A percentile compares a stretch with the other conserved stretches of the same genome.
Evolutionary conservation across 2,888 invertebrate species (phyloP).

Genomic region (Anaspis maculata): DNA sequence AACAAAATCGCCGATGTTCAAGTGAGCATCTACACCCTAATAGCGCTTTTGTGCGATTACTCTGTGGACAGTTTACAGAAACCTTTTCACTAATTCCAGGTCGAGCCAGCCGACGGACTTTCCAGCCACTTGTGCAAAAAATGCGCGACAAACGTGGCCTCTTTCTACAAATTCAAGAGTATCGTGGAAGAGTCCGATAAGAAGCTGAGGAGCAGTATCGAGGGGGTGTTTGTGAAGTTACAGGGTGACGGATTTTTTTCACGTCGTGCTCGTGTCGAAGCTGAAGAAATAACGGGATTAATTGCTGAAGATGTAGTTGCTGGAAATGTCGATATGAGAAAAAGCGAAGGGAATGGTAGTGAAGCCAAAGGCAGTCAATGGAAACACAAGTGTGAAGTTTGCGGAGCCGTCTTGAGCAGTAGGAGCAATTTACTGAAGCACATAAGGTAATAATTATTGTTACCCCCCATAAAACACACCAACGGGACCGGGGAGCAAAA

Average conservation of each 20-base stretch:
- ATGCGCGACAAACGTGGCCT: conserved; percentile 20
- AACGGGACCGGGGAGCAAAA: too few relatives aligned
- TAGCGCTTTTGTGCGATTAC: conserved; percentile 8
- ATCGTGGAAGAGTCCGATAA: conserved; percentile 19
- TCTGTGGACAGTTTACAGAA: too few relatives aligned
- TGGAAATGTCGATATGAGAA: background rate
- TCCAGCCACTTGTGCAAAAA: conserved; percentile 24
- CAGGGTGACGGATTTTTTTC: background rate
- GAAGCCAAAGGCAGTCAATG: conserved; percentile 7
- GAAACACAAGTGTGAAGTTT: conserved; percentile 25
- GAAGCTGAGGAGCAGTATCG: conserved; percentile 13
- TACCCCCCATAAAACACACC: too few relatives aligned
- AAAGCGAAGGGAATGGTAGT: conserved; percentile 3
- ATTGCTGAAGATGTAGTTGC: background rate
- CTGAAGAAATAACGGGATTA: background rate
- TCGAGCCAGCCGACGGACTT: conserved; percentile 19
- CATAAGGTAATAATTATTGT: conserved; percentile 13
- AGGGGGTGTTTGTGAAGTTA: background rate
- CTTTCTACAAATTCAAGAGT: conserved; percentile 24
- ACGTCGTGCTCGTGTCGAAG: background rate
- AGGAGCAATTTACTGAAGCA: conserved; percentile 26
- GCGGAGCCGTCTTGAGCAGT: conserved; percentile 24
- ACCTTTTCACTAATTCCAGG: too few relatives aligned
- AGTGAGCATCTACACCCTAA: conserved; percentile 4
- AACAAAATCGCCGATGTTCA: background rate